Evolutionary conservation across 2,113 vertebrate genomes (phyloP).

Genomic region (Gnathonemus echidnorhynchus): DNA sequence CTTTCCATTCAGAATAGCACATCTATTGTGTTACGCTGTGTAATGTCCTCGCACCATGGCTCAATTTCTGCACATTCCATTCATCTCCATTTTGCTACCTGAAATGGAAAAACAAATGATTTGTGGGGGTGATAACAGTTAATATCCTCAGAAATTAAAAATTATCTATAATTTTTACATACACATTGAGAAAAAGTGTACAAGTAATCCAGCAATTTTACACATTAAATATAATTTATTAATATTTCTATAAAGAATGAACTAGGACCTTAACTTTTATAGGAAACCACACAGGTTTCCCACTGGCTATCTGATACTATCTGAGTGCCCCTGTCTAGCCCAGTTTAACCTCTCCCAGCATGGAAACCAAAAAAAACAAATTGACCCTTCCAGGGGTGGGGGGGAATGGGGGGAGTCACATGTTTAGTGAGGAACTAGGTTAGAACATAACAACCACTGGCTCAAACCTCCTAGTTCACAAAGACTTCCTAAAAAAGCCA

Average conservation of each 20-base stretch:
- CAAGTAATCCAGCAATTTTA: background rate
- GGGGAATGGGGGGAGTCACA: background rate
- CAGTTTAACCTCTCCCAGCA: background rate
- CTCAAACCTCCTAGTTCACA: background rate
- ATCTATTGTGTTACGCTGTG: background rate
- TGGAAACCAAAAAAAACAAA: slow-evolving; percentile 3
- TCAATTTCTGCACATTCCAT: background rate
- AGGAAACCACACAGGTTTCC: background rate
- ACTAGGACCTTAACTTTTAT: background rate
- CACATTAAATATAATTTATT: background rate
- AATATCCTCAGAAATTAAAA: background rate
- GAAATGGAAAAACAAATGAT: background rate
- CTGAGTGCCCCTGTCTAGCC: background rate
- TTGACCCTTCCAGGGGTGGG: background rate
- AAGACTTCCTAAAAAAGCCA: background rate
- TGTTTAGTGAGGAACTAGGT: background rate
- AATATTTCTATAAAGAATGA: background rate
- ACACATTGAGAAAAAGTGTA: background rate
- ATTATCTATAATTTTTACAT: background rate
- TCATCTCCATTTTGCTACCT: background rate
- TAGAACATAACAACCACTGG: background rate
- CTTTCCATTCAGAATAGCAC: background rate
- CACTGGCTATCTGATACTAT: background rate
- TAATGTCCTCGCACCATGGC: background rate
- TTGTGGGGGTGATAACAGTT: background rate